phyloP scores from a whole-genome alignment of 1,140 invertebrate genomes.

The Cardiocondyla obscurior region DNA sequence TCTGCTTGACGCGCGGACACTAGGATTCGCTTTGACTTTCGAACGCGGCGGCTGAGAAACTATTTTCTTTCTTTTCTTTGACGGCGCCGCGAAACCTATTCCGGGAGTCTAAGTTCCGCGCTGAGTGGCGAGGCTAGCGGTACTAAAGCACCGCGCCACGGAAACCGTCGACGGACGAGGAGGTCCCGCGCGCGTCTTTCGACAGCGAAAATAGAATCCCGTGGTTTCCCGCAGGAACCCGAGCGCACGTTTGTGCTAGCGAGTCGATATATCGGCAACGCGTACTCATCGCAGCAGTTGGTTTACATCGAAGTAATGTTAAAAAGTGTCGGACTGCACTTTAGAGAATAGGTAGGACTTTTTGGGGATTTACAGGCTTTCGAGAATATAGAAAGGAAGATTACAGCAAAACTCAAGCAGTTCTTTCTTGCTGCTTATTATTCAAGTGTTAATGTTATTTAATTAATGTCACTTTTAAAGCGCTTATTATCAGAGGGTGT shows the following conservation, averaged over 20 bases:
- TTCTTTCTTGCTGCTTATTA: no score
- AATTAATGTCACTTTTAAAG: neutral
- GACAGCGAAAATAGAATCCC: conserved; percentile 78
- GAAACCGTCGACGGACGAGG: conserved; percentile 63
- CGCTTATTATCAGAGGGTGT: neutral
- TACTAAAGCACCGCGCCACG: conserved; percentile 75
- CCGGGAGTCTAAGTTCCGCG: conserved; percentile 74
- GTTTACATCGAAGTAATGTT: neutral
- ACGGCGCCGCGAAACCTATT: conserved; percentile 71
- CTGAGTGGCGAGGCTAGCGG: conserved; percentile 77
- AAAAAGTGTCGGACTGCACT: neutral
- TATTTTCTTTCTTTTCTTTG: no score
- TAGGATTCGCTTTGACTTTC: conserved; percentile 30
- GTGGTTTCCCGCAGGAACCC: conserved; percentile 71
- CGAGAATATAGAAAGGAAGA: neutral
- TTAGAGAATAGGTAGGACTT: neutral
- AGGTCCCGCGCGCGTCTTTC: conserved; percentile 75
- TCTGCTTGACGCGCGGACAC: neutral
- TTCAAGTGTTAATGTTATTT: neutral
- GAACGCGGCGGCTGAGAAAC: conserved; percentile 29
- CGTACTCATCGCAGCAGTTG: neutral
- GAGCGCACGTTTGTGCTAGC: neutral
- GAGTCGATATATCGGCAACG: neutral
- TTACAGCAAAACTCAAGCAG: no score
- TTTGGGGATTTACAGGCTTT: neutral